phyloP scores from a whole-genome alignment of 2,888 invertebrate species.

The Ormyrus labotus region DNA sequence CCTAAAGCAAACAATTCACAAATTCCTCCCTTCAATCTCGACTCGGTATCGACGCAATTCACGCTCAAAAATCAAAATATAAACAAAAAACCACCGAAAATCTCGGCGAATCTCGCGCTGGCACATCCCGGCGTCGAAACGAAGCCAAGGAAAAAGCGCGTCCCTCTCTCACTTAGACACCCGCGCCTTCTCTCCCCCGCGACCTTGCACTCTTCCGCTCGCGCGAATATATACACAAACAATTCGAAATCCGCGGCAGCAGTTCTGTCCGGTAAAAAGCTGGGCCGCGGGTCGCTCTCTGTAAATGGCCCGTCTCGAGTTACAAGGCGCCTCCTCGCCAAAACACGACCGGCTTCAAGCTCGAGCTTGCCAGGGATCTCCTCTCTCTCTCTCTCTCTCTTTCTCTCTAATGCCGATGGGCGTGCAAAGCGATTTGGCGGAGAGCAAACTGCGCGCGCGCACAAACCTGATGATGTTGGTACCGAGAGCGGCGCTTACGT shows the following conservation, averaged over 20 bases:
- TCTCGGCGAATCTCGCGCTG: neutral
- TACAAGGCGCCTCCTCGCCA: constrained; percentile 68
- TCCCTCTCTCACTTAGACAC: constrained; percentile 42
- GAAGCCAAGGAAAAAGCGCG: constrained; percentile 44
- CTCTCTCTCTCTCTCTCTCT: too few species aligned
- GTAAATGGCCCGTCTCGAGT: constrained; percentile 67
- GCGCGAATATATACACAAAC: constrained; percentile 1
- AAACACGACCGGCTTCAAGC: constrained; percentile 60
- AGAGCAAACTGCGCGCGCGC: too few species aligned
- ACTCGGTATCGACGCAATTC: too few species aligned
- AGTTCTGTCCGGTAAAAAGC: neutral
- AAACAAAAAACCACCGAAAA: too few species aligned
- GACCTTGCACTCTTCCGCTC: constrained; percentile 42
- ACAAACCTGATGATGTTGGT: too few species aligned
- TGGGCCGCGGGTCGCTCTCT: constrained; percentile 46
- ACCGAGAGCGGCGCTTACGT: constrained; percentile 27
- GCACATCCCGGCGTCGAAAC: constrained; percentile 2
- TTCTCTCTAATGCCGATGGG: constrained; percentile 65
- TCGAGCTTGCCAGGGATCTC: too few species aligned
- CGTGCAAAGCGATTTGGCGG: constrained; percentile 71
- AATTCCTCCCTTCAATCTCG: too few species aligned
- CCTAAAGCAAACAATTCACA: too few species aligned
- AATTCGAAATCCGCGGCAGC: constrained; percentile 1
- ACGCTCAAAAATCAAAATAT: too few species aligned
- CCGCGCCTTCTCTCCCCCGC: constrained; percentile 1